Conservation (phyloP, 2,888 invertebrate species). For the Standfussiana lucernea region DNA sequence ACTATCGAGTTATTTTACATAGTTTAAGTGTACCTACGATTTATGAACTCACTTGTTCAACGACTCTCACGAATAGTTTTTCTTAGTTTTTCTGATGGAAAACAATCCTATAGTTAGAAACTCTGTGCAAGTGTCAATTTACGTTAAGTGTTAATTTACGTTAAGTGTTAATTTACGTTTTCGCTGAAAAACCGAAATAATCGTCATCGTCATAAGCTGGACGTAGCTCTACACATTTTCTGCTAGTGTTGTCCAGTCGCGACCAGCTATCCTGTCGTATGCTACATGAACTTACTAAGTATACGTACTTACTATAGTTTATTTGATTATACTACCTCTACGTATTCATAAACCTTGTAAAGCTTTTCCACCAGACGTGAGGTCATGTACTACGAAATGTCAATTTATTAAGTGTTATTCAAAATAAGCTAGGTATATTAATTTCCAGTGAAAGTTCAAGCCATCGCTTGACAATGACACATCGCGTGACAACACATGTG, state of each 20-base stretch:
- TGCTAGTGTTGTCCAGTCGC: not conserved
- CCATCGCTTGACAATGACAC: slow-evolving; percentile 54
- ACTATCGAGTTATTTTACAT: no score
- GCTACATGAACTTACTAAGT: not conserved
- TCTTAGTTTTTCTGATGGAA: not conserved
- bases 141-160: no score
- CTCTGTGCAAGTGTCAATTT: not conserved
- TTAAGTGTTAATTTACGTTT: not conserved
- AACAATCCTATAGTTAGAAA: not conserved
- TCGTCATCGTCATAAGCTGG: not conserved
- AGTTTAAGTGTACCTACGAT: no score
- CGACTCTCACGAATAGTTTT: not conserved
- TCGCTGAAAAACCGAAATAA: not conserved
- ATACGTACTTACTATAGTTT: not conserved
- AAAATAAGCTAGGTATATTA: slow-evolving; percentile 39
- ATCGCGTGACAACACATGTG: slow-evolving; percentile 64
- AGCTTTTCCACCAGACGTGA: slow-evolving; percentile 8
- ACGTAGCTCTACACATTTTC: not conserved
- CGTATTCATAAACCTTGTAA: slow-evolving; percentile 10
- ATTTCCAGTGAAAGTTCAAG: slow-evolving; percentile 56
- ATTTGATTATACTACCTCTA: not conserved
- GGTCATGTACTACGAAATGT: slow-evolving; percentile 10
- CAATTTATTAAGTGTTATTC: slow-evolving; percentile 42
- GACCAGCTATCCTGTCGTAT: not conserved
- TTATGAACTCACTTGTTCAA: not conserved